Evolutionary conservation across 2,113 vertebrate genomes (phyloP).

Genomic region (Nothobranchius kuhntae): DNA sequence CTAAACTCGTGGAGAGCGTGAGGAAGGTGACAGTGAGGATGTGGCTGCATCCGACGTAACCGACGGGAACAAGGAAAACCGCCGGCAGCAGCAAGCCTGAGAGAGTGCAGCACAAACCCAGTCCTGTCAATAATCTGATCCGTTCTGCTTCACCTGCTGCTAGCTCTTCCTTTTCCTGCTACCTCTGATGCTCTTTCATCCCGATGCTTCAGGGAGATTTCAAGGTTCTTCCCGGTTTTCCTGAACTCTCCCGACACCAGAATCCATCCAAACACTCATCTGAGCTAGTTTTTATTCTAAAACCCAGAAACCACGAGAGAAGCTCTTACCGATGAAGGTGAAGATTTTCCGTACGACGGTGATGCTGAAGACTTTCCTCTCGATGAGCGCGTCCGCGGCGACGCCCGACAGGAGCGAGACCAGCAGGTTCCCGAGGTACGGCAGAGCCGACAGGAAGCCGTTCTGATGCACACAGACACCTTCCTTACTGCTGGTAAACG

Average conservation of each 20-base stretch:
- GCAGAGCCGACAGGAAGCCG: conserved; percentile 78
- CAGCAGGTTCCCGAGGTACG: conserved; percentile 73
- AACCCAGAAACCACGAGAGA: neutral
- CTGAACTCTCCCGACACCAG: too few species aligned
- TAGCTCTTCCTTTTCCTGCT: too few species aligned
- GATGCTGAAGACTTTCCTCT: conserved; percentile 70
- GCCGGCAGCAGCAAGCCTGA: conserved; percentile 73
- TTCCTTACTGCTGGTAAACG: neutral
- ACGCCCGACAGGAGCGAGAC: conserved; percentile 62
- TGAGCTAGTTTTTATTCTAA: neutral
- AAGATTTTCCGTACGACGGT: conserved; percentile 80
- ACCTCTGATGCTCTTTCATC: too few species aligned
- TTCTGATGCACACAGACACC: conserved; percentile 61
- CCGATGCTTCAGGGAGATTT: too few species aligned
- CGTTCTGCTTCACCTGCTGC: too few species aligned
- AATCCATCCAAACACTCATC: neutral
- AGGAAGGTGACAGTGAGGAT: conserved; percentile 73
- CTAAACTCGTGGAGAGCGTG: conserved; percentile 62
- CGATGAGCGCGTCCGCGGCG: conserved; percentile 74
- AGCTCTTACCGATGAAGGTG: conserved; percentile 71
- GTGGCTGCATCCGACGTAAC: conserved; percentile 72
- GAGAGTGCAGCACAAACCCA: neutral
- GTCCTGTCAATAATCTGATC: too few species aligned
- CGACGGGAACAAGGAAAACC: conserved; percentile 66
- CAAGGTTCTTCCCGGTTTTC: too few species aligned